Evolutionary conservation across 1,140 invertebrate genomes (phyloP).

Genomic region (Brachionus calyciflorus): DNA sequence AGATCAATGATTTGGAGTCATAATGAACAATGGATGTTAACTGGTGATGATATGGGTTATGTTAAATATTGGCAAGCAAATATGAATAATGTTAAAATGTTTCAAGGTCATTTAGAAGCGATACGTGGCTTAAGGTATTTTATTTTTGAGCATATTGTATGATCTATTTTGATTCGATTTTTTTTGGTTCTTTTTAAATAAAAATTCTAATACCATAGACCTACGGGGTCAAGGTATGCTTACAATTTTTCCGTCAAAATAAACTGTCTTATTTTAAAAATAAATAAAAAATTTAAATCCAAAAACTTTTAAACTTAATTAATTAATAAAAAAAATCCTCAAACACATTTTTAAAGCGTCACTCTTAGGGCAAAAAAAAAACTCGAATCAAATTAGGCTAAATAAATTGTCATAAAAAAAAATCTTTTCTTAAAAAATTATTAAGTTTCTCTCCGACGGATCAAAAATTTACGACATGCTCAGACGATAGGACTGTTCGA

Average conservation of each 20-base stretch:
- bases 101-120: constrained; percentile 99
- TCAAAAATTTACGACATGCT: constrained; percentile 96
- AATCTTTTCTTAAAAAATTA: too few species aligned
- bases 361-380: too few species aligned
- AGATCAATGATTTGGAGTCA: constrained; percentile 99
- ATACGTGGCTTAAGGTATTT: constrained; percentile 88
- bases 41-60: constrained; percentile 94
- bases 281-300: too few species aligned
- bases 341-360: constrained; percentile 25
- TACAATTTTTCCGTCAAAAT: too few species aligned
- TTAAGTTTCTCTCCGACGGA: constrained; percentile 96
- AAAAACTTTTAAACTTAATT: too few species aligned
- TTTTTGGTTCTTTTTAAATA: not conserved
- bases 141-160: constrained; percentile 12
- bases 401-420: constrained; percentile 4
- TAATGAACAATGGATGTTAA: constrained; percentile 99
- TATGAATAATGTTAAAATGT: constrained; percentile 99
- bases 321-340: constrained; percentile 6
- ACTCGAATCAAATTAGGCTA: constrained; percentile 49
- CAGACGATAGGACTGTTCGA: constrained; percentile 94
- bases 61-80: constrained; percentile 99
- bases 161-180: constrained; percentile 43
- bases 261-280: too few species aligned
- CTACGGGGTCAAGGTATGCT: constrained; percentile 13
- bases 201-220: constrained; percentile 22